phyloP scores from a whole-genome alignment of 2,888 invertebrate species.

The Malacosoma neustria region DNA sequence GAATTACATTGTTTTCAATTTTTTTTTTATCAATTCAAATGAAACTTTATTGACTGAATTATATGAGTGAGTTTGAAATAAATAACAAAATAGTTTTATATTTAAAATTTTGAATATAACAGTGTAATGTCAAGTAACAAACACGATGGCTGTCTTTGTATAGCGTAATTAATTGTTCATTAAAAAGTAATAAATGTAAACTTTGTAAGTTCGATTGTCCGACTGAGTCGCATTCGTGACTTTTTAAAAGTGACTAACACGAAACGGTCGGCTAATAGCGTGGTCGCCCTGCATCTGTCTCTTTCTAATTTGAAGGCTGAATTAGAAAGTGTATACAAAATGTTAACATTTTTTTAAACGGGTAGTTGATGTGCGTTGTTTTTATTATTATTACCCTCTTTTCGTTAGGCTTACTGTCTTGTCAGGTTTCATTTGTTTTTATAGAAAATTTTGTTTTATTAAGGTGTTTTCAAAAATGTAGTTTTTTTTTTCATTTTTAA shows the following conservation, averaged over 20 bases:
- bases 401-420: neutral
- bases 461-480: too few species aligned
- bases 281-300: conserved; percentile 52
- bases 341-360: conserved; percentile 13
- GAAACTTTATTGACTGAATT: too few species aligned
- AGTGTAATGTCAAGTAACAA: conserved; percentile 16
- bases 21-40: too few species aligned
- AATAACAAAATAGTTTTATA: conserved; percentile 1
- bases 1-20: too few species aligned
- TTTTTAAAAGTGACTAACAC: neutral
- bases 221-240: neutral
- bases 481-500: too few species aligned
- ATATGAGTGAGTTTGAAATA: too few species aligned
- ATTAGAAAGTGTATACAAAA: conserved; percentile 60
- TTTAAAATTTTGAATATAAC: conserved; percentile 10
- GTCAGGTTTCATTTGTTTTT: neutral
- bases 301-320: conserved; percentile 73
- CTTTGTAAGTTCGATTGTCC: neutral
- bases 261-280: conserved; percentile 15
- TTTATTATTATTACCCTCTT: neutral
- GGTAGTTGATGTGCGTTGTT: conserved; percentile 3
- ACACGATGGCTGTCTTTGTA: conserved; percentile 3
- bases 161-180: conserved; percentile 1
- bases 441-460: too few species aligned
- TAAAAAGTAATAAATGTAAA: neutral